A percentile compares a stretch with the other conserved stretches of the same genome.
Evolutionary conservation across 2,888 invertebrate species (phyloP).

Genomic region (Steinernema hermaphroditum): DNA sequence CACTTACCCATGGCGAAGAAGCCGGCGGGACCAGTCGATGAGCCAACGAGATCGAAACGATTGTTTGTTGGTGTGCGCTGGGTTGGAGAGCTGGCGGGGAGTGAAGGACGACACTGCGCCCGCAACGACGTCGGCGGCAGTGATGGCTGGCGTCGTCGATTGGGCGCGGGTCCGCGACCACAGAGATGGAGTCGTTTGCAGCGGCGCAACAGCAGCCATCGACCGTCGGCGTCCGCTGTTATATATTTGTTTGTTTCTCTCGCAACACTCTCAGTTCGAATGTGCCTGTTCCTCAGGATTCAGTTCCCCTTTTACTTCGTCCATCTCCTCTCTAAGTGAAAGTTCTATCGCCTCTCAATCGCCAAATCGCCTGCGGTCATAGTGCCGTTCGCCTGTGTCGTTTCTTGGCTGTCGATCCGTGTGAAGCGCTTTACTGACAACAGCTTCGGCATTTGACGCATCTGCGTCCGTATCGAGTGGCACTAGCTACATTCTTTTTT

Average conservation of each 20-base stretch:
- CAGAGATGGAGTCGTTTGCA: constrained; percentile 20
- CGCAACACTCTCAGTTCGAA: constrained; percentile 26
- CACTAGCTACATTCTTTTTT: no score
- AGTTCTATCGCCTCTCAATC: no score
- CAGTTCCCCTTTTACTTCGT: constrained; percentile 11
- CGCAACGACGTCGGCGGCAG: constrained; percentile 14
- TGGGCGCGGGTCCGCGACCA: constrained; percentile 24
- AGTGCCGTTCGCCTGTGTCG: no score
- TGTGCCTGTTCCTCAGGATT: constrained; percentile 3
- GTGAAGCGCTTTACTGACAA: no score
- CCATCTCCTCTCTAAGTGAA: neutral
- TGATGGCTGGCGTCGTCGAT: neutral
- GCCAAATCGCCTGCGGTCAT: no score
- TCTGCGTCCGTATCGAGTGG: no score
- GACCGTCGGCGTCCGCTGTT: neutral
- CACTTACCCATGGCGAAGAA: constrained; percentile 29
- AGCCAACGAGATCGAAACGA: constrained; percentile 22
- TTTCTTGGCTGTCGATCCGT: no score
- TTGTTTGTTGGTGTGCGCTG: constrained; percentile 25
- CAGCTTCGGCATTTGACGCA: no score
- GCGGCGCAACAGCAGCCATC: constrained; percentile 19
- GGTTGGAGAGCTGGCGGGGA: constrained; percentile 21
- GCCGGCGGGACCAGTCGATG: constrained; percentile 21
- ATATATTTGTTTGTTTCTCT: constrained; percentile 31
- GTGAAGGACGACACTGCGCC: constrained; percentile 7